A percentile compares a stretch with the other conserved stretches of the same genome.
phyloP scores from a whole-genome alignment of 2,888 invertebrate genomes.

The Anoplius nigerrimus region DNA sequence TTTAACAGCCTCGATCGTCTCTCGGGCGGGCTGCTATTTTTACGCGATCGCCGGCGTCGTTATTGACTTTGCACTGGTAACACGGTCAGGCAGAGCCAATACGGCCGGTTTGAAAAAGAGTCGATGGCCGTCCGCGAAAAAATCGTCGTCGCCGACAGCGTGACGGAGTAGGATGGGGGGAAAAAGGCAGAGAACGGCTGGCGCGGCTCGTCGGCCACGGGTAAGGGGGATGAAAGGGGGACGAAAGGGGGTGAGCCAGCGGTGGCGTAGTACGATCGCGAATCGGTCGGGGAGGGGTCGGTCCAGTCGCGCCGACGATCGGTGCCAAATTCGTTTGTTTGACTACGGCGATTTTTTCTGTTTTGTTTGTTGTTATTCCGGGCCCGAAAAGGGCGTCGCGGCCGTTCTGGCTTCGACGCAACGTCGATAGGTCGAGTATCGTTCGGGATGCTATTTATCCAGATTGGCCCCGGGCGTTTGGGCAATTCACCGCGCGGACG shows the following conservation, averaged over 20 bases:
- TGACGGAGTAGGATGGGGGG: not conserved
- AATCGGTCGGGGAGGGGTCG: constrained; percentile 24
- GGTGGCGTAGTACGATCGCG: too few relatives aligned
- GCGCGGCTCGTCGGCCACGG: too few relatives aligned
- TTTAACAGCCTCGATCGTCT: too few relatives aligned
- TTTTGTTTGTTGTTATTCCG: constrained; percentile 34
- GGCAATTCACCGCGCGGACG: constrained; percentile 44
- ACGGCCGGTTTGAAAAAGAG: not conserved
- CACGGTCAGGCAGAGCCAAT: not conserved
- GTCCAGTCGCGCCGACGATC: constrained; percentile 35
- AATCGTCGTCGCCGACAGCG: too few relatives aligned
- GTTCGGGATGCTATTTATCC: constrained; percentile 56
- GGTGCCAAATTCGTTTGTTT: constrained; percentile 56
- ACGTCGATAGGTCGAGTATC: constrained; percentile 48
- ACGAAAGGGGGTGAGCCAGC: too few relatives aligned
- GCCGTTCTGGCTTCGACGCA: constrained; percentile 13
- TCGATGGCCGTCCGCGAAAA: too few relatives aligned
- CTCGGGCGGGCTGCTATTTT: too few relatives aligned
- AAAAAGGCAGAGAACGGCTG: constrained; percentile 5
- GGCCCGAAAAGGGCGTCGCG: constrained; percentile 4
- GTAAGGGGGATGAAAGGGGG: too few relatives aligned
- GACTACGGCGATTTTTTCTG: constrained; percentile 39
- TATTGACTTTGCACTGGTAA: not conserved
- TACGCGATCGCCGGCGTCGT: too few relatives aligned
- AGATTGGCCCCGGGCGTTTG: constrained; percentile 51